A percentile compares a stretch with the other conserved stretches of the same genome.
These are phyloP conservation scores for Phyllostomus discolor DNA, from an alignment of 2,113 vertebrate species.

Conservation along the genomic window DNA sequence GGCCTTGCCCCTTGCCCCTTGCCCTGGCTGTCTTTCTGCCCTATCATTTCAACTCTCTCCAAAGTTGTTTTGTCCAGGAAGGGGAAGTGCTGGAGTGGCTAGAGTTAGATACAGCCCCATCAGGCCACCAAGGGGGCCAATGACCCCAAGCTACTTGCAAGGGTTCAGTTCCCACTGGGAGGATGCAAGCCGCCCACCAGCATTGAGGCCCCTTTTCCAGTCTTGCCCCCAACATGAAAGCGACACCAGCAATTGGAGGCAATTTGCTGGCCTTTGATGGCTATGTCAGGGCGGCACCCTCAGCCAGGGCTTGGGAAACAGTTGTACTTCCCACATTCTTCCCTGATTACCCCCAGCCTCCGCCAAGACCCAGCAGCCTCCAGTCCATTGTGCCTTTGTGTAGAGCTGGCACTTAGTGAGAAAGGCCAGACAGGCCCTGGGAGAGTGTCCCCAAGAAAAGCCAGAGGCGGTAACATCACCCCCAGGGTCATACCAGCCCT, in stretches of 20 bases:
- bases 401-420: slow-evolving; percentile 73
- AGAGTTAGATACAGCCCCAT: slow-evolving; percentile 75
- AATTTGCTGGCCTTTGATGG: slow-evolving; percentile 85
- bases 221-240: slow-evolving; percentile 84
- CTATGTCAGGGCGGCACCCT: slow-evolving; percentile 80
- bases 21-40: slow-evolving; percentile 13
- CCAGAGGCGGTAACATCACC: slow-evolving; percentile 36
- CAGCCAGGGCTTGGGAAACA: slow-evolving; percentile 83
- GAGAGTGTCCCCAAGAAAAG: slow-evolving; percentile 74
- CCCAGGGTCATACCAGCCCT: slow-evolving; percentile 58
- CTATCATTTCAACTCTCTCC: slow-evolving; percentile 74
- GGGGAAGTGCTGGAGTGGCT: slow-evolving; percentile 74
- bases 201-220: slow-evolving; percentile 76
- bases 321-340: slow-evolving; percentile 84
- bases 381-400: slow-evolving; percentile 79
- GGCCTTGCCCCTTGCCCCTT: not conserved
- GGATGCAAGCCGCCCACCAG: slow-evolving; percentile 42
- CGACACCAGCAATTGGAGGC: slow-evolving; percentile 83
- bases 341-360: slow-evolving; percentile 81
- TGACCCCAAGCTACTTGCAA: slow-evolving; percentile 77
- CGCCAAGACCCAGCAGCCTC: slow-evolving; percentile 81
- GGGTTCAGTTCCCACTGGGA: slow-evolving; percentile 78
- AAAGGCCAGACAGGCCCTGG: slow-evolving; percentile 75
- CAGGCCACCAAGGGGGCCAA: slow-evolving; percentile 77
- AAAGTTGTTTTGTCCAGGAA: slow-evolving; percentile 73